Percentiles rank a stretch among this genome's conserved stretches.
Evolutionary conservation across 2,888 invertebrate genomes (phyloP).

Genomic region (Pristionchus entomophagus): DNA sequence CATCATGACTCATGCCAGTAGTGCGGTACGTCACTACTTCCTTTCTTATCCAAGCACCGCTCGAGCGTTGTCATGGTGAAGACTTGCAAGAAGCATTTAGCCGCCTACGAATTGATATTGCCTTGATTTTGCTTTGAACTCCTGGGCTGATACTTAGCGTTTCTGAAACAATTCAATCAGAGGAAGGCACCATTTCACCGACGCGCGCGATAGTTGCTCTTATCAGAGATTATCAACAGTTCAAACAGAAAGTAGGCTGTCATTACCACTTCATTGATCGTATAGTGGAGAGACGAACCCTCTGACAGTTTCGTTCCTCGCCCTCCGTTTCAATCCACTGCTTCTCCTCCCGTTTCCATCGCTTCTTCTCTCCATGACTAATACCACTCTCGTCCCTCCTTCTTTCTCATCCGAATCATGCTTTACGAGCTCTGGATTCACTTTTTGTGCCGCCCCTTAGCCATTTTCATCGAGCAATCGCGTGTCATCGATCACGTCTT

Average conservation of each 20-base stretch:
- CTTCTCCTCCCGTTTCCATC: constrained; percentile 6
- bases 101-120: no score
- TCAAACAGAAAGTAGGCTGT: neutral
- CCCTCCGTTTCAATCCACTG: neutral
- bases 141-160: no score
- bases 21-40: constrained; percentile 12
- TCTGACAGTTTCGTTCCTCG: neutral
- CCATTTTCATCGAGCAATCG: neutral
- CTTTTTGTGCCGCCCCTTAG: neutral
- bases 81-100: no score
- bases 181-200: no score
- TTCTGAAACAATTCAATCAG: no score
- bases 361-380: constrained; percentile 35
- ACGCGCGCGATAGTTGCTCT: neutral
- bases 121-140: no score
- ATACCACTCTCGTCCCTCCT: neutral
- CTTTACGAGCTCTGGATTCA: constrained; percentile 29
- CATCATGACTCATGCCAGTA: constrained; percentile 66
- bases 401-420: constrained; percentile 22
- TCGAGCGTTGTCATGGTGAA: no score
- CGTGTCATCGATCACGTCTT: constrained; percentile 7
- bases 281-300: neutral
- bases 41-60: no score
- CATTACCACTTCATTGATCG: neutral
- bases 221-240: neutral